These are phyloP conservation scores for Drosophila subobscura DNA, from an alignment of 1,140 invertebrate genomes.

Conservation along the genomic window DNA sequence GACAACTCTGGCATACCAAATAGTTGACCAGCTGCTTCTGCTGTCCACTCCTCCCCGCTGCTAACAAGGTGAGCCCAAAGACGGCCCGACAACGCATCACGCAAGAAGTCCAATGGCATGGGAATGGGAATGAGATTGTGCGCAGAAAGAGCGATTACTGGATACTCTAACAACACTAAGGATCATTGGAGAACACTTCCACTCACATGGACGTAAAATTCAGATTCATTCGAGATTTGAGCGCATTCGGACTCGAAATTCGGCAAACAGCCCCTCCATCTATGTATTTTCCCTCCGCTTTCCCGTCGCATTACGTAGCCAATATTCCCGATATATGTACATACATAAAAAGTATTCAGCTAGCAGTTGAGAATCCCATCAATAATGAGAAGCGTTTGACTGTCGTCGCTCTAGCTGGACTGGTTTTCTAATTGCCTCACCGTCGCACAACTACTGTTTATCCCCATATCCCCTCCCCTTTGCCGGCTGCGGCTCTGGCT, in stretches of 20 bases:
- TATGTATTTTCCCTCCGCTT: too few species aligned
- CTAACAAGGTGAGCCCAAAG: background rate
- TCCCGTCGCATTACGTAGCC: too few species aligned
- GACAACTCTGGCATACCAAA: constrained; percentile 76
- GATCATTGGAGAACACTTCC: too few species aligned
- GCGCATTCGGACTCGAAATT: too few species aligned
- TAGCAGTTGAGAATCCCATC: constrained; percentile 12
- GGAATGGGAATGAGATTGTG: constrained; percentile 6
- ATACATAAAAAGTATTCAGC: constrained; percentile 1
- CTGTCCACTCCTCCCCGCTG: constrained; percentile 1
- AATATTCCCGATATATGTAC: too few species aligned
- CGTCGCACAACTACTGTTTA: too few species aligned
- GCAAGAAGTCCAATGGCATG: constrained; percentile 27
- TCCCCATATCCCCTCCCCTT: background rate
- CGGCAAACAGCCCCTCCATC: too few species aligned
- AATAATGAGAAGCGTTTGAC: constrained; percentile 39
- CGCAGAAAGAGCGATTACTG: background rate
- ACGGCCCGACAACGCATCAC: constrained; percentile 31
- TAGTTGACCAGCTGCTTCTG: constrained; percentile 57
- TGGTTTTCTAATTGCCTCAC: constrained; percentile 50
- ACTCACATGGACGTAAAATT: too few species aligned
- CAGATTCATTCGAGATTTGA: too few species aligned
- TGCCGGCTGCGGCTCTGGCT: background rate
- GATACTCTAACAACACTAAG: background rate
- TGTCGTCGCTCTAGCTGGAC: constrained; percentile 43